Conservation (phyloP, 2,888 invertebrate species). For the Eupithecia inturbata region DNA sequence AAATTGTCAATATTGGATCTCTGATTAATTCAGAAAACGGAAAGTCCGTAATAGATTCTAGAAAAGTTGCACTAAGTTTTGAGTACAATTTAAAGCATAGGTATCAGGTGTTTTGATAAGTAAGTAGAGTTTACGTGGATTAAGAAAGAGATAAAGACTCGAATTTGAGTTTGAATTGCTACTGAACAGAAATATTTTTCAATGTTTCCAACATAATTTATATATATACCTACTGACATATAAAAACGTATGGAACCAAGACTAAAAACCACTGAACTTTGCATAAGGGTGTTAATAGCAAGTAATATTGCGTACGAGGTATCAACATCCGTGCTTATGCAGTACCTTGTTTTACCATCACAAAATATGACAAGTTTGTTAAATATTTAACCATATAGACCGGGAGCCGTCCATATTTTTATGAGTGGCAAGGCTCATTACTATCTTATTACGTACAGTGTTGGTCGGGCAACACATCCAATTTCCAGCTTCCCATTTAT, state of each 20-base stretch:
- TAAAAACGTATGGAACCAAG: neutral
- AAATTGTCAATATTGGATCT: slow-evolving; percentile 28
- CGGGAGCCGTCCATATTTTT: slow-evolving; percentile 79
- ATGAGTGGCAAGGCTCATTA: slow-evolving; percentile 78
- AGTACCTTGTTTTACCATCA: neutral
- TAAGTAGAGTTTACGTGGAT: neutral
- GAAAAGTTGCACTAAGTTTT: neutral
- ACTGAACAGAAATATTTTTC: neutral
- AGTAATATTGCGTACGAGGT: slow-evolving; percentile 11
- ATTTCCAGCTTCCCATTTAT: slow-evolving; percentile 83
- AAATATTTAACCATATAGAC: slow-evolving; percentile 79
- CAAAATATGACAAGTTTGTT: slow-evolving; percentile 54
- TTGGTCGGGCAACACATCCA: slow-evolving; percentile 79
- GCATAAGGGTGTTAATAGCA: neutral
- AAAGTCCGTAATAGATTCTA: slow-evolving; percentile 24
- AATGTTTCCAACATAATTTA: neutral
- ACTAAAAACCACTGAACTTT: neutral
- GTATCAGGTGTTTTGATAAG: neutral
- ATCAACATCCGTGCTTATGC: slow-evolving; percentile 7
- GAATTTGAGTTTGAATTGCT: neutral
- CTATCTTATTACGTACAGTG: slow-evolving; percentile 81
- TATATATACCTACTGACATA: neutral
- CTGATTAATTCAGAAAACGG: slow-evolving; percentile 26
- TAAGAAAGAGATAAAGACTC: too few species aligned
- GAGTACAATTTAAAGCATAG: neutral